Evolutionary conservation across 2,113 vertebrate genomes (phyloP), one percentile per base, ranked within the genome.

Genomic region (Phyllostomus discolor): DNA sequence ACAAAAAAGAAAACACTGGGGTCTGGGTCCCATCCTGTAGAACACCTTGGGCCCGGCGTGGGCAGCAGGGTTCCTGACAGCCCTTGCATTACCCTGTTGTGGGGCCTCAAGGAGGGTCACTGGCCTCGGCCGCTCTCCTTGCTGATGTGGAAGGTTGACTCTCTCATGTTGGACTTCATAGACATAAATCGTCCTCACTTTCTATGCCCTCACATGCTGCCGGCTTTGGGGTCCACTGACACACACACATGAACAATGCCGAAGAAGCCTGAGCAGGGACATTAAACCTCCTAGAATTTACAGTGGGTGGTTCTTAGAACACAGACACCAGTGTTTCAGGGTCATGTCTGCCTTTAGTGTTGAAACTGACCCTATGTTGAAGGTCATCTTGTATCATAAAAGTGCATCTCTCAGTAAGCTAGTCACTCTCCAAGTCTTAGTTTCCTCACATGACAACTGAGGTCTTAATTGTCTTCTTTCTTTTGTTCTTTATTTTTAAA

Each of bases 31-130:
- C 75, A n/a, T 78, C 46, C 75, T 31, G 20, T 48, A 78, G 46
- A 22, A 78, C 19, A 22, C 33, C n/a, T 20, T 11, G 48, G 48
- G 75, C 28, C 75, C 52, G 75, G 16, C 5, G 1, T n/a, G 46
- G 48, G n/a, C 57, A 31, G 33, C 15, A 19, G 73, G 24, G 10
- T 48, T 48, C 57, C 54, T 22, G 15, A 33, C 26, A 26, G 50
- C 22, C 41, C 59, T 24, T 2, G 3, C 41, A 2, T 12, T 7
- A 41, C n/a, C 24, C 72, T 14, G 16, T 19, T 19, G 0, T 28
- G 2, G 2, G 5, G 75, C 52, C 24, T 16, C 1, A 2, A 7
- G 35, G 86, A 50, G 50, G 73, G 26, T 26, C 17, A 12, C 35
- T 3, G 1, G 38, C 79, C 10, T 24, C 7, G 4, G 35, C 14